A percentile compares a stretch with the other conserved stretches of the same genome.
Conservation (phyloP, 2,888 invertebrate species). For the Brachylomia viminalis region DNA sequence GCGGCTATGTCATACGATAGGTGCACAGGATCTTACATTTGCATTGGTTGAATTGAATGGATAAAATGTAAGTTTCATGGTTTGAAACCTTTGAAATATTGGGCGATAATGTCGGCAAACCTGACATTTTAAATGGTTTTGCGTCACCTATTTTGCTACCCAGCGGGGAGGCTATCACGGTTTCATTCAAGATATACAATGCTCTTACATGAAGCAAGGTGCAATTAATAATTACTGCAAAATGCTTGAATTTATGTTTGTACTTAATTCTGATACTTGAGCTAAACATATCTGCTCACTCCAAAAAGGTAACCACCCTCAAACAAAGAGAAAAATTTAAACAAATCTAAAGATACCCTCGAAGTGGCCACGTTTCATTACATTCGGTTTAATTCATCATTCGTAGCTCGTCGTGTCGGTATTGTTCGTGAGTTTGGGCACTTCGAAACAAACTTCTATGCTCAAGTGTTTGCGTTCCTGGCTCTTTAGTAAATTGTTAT, state of each 20-base stretch:
- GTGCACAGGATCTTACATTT: slow-evolving; percentile 51
- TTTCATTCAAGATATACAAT: not conserved
- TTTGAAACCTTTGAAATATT: slow-evolving; percentile 3
- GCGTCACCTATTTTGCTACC: not conserved
- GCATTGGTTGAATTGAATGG: slow-evolving; percentile 36
- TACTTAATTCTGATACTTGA: not conserved
- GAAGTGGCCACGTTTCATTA: slow-evolving; percentile 68
- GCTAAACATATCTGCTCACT: not conserved
- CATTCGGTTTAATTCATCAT: slow-evolving; percentile 71
- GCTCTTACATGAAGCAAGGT: not conserved
- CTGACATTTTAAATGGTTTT: not conserved
- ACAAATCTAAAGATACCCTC: slow-evolving; percentile 44
- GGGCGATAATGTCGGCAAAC: not conserved
- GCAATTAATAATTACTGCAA: not conserved
- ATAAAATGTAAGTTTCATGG: slow-evolving; percentile 29
- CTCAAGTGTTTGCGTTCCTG: slow-evolving; percentile 88
- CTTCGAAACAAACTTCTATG: slow-evolving; percentile 88
- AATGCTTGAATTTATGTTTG: not conserved
- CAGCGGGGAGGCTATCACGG: not conserved
- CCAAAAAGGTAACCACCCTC: slow-evolving; percentile 6
- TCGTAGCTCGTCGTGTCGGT: slow-evolving; percentile 82
- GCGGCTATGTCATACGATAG: slow-evolving; percentile 44
- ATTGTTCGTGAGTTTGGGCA: slow-evolving; percentile 88
- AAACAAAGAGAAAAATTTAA: slow-evolving; percentile 24
- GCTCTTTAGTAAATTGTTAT: slow-evolving; percentile 90